Percentiles rank a stretch among this genome's conserved stretches.
Conservation (phyloP, 2,113 vertebrate species). For the Choloepus hoffmanni region DNA sequence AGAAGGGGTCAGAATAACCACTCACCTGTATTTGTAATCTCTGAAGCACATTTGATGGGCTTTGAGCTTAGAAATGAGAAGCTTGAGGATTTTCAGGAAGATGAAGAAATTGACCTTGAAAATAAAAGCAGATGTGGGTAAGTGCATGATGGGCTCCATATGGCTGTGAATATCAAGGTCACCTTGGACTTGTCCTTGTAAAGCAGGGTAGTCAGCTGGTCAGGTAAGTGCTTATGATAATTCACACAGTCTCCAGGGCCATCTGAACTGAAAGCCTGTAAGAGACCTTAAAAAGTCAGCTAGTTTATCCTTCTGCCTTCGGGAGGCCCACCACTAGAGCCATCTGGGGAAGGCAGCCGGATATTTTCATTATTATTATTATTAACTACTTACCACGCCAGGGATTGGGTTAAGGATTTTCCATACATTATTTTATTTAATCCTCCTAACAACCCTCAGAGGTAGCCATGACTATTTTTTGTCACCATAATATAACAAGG, state of each 20-base stretch:
- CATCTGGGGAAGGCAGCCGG: background rate
- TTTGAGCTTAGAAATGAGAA: slow-evolving; percentile 96
- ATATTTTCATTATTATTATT: background rate
- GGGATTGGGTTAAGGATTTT: background rate
- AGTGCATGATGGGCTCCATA: background rate
- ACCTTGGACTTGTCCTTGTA: background rate
- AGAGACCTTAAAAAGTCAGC: background rate
- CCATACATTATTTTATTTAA: background rate
- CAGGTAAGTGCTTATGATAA: background rate
- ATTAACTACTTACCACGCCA: background rate
- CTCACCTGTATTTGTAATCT: slow-evolving; percentile 97
- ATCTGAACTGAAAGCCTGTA: background rate
- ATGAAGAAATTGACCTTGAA: slow-evolving; percentile 96
- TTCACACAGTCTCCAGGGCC: background rate
- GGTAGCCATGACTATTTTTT: background rate
- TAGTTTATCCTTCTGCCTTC: slow-evolving; percentile 37
- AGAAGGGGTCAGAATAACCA: background rate
- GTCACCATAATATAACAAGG: background rate
- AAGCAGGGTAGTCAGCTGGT: background rate
- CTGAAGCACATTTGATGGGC: slow-evolving; percentile 95
- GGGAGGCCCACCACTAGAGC: background rate
- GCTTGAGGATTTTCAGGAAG: slow-evolving; percentile 95
- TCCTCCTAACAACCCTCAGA: background rate
- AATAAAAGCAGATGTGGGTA: slow-evolving; percentile 53
- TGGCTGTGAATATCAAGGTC: background rate